phyloP scores from a whole-genome alignment of 2,888 invertebrate genomes.

The Meloe dianella region DNA sequence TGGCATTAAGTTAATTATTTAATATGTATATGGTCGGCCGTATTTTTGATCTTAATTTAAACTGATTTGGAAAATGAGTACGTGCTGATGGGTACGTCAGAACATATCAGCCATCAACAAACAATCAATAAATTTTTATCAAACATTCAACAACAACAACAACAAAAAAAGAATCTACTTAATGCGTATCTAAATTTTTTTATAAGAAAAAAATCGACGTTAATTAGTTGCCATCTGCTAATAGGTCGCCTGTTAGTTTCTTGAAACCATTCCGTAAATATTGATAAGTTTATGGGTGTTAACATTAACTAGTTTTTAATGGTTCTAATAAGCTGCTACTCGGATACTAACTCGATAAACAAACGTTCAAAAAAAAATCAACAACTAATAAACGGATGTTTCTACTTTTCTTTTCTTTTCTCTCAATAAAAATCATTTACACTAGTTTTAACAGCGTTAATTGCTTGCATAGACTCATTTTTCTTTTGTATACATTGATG shows the following conservation, averaged over 20 bases:
- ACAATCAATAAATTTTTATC: background rate
- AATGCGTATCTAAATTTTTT: background rate
- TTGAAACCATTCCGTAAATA: slow-evolving; percentile 7
- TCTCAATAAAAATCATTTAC: background rate
- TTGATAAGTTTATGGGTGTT: slow-evolving; percentile 6
- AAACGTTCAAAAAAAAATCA: background rate
- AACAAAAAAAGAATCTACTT: background rate
- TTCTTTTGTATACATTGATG: slow-evolving; percentile 3
- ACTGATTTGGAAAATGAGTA: slow-evolving; percentile 4
- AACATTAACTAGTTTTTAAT: slow-evolving; percentile 8
- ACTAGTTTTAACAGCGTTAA: background rate
- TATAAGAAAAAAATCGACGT: background rate
- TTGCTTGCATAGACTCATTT: background rate
- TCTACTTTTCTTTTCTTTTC: background rate
- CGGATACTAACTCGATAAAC: slow-evolving; percentile 2
- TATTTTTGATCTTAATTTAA: slow-evolving; percentile 30
- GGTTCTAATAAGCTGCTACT: slow-evolving; percentile 3
- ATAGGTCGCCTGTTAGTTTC: slow-evolving; percentile 1
- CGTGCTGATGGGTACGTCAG: background rate
- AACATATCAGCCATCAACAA: background rate
- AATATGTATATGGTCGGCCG: background rate
- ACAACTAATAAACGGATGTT: background rate
- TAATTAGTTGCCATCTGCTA: slow-evolving; percentile 7
- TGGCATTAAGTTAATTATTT: slow-evolving; percentile 29
- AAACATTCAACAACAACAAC: background rate